Conservation (phyloP, 2,888 invertebrate genomes). For the Mycalesis mineus region DNA sequence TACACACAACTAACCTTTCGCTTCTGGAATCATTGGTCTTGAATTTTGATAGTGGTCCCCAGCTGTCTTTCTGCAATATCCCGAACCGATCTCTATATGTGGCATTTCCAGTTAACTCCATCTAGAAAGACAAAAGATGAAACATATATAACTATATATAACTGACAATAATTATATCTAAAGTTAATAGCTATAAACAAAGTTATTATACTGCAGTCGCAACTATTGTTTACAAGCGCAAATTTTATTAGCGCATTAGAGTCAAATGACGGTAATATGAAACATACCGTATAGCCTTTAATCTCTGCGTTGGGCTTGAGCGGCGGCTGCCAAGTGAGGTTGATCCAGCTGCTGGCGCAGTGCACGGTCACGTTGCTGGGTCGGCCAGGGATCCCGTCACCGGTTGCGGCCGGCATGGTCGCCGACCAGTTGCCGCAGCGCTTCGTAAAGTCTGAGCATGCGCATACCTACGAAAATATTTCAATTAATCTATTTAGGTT, state of each 20-base stretch:
- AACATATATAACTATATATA: too few species aligned
- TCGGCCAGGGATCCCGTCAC: conserved; percentile 88
- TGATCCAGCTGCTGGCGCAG: conserved; percentile 79
- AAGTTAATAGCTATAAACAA: not conserved
- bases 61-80: conserved; percentile 49
- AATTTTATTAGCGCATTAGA: too few species aligned
- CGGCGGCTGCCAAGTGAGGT: conserved; percentile 86
- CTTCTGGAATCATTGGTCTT: conserved; percentile 52
- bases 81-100: conserved; percentile 70
- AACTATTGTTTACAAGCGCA: too few species aligned
- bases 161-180: not conserved
- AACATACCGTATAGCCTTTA: conserved; percentile 48
- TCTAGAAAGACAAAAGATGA: conserved; percentile 42
- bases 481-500: too few species aligned
- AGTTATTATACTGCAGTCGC: too few species aligned
- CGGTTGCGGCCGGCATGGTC: conserved; percentile 87
- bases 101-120: conserved; percentile 73
- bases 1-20: conserved; percentile 41
- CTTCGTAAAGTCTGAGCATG: conserved; percentile 87
- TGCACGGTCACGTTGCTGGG: conserved; percentile 82
- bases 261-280: not conserved
- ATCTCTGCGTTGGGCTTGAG: conserved; percentile 87
- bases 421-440: conserved; percentile 88
- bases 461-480: conserved; percentile 80
- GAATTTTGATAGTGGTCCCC: conserved; percentile 63